Evolutionary conservation across 2,797 vertebrate species (phyloP), one percentile per base, ranked within the genome.

Genomic region (Oceanodroma leucorhoa): DNA sequence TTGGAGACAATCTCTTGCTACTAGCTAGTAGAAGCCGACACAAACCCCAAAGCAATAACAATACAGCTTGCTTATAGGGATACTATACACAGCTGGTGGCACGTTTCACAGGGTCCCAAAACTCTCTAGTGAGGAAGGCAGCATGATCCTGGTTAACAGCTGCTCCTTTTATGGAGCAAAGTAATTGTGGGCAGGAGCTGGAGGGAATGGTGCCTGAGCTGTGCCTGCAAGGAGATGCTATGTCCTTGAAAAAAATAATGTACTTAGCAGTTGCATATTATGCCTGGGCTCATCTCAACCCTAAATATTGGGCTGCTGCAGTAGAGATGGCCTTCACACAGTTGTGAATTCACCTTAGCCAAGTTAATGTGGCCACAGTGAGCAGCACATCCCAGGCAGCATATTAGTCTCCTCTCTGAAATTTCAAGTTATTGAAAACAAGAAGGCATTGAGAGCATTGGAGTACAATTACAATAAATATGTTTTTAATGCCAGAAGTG

Each of bases 371-470:
- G 43, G 20, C 26, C 32, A 10, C 14, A 17, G 26, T 26, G n/a
- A 83, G 34, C 45, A 77, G 22, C 45, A 54, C 41, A 51, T 40
- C 36, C 50, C 51, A 50, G 67, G 32, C 46, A 65, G 46, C 17
- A 43, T 1, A 43, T 11, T 2, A 22, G 15, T 55, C 15, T 53
- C 1, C 27, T 71, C 45, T 77, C 40, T 46, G 32, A 90, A 88
- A 46, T 9, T 72, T 79, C n/a, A 45, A 36, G 38, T 77, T 3
- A 9, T 34, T 81, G 53, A 38, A 77, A 71, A 57, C 11, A 72
- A 41, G 29, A 53, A 81, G 40, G 14, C 1, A 1, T 0, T 0
- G 1, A 57, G 24, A 58, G 8, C 11, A 22, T 32, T 54, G 26
- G 6, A 40, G 2, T 65, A 10, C 30, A 57, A 19, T 29, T 87